Evolutionary conservation across 2,888 invertebrate species (phyloP).

Genomic region (Leptarthrus brevirostris): DNA sequence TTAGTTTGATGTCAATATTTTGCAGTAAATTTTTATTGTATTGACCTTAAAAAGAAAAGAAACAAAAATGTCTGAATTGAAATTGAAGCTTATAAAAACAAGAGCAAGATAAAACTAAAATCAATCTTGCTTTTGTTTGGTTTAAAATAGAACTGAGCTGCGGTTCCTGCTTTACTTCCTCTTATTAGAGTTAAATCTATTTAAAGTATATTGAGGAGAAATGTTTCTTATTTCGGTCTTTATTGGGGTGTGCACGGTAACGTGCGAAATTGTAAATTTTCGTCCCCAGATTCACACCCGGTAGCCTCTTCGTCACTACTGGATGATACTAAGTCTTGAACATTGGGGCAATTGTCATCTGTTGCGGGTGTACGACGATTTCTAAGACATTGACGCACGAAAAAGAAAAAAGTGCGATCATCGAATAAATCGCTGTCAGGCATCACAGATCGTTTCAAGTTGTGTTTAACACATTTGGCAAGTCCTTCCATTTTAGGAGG

Average conservation of each 20-base stretch:
- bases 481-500: slow-evolving; percentile 60
- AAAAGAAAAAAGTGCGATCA: slow-evolving; percentile 61
- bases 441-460: slow-evolving; percentile 58
- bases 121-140: slow-evolving; percentile 23
- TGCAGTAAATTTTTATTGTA: background rate
- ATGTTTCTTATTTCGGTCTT: slow-evolving; percentile 21
- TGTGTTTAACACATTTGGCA: slow-evolving; percentile 60
- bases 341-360: slow-evolving; percentile 43
- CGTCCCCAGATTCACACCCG: slow-evolving; percentile 50
- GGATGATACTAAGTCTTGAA: slow-evolving; percentile 54
- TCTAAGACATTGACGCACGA: slow-evolving; percentile 61
- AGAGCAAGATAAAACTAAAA: slow-evolving; percentile 5
- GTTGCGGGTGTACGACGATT: slow-evolving; percentile 53
- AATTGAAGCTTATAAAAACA: slow-evolving; percentile 5
- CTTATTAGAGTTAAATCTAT: background rate
- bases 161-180: background rate
- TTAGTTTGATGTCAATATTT: slow-evolving; percentile 1
- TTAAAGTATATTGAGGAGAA: slow-evolving; percentile 7
- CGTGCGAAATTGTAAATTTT: slow-evolving; percentile 55
- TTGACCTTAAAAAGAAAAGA: slow-evolving; percentile 6
- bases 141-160: slow-evolving; percentile 25
- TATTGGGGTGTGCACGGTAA: slow-evolving; percentile 60
- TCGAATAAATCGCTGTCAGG: slow-evolving; percentile 58
- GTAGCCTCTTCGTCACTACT: slow-evolving; percentile 51
- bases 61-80: background rate